Conservation (phyloP, 2,113 vertebrate species). For the Spea bombifrons region DNA sequence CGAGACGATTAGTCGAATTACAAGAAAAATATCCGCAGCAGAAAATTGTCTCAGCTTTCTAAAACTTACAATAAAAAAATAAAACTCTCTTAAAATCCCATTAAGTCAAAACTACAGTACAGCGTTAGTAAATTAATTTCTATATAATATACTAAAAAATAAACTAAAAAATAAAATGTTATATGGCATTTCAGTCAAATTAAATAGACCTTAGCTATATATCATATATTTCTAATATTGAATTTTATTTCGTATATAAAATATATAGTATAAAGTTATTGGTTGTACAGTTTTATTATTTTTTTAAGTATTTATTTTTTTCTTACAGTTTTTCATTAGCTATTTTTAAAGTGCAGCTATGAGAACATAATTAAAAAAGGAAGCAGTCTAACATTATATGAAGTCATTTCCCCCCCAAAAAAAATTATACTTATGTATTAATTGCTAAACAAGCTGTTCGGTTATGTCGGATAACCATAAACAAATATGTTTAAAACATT, state of each 20-base stretch:
- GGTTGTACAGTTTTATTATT: background rate
- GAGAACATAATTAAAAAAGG: background rate
- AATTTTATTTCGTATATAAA: background rate
- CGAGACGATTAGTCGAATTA: background rate
- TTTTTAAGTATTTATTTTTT: background rate
- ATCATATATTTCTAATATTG: background rate
- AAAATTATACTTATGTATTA: background rate
- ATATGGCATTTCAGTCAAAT: background rate
- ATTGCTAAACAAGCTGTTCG: background rate
- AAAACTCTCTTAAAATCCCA: constrained; percentile 9
- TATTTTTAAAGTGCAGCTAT: background rate
- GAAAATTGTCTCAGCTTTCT: constrained; percentile 3
- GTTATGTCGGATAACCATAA: background rate
- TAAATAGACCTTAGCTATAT: background rate
- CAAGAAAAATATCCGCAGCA: background rate
- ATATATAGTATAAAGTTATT: background rate
- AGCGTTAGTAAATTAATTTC: background rate
- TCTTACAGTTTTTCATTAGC: background rate
- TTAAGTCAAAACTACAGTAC: background rate
- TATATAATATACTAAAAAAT: background rate
- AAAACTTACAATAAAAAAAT: background rate
- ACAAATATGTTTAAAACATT: too few species aligned
- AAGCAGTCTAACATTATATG: background rate
- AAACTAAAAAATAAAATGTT: background rate
- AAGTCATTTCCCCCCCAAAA: background rate